phyloP scores from a whole-genome alignment of 2,797 vertebrate genomes.

The Hydrocynus forskahlii region DNA sequence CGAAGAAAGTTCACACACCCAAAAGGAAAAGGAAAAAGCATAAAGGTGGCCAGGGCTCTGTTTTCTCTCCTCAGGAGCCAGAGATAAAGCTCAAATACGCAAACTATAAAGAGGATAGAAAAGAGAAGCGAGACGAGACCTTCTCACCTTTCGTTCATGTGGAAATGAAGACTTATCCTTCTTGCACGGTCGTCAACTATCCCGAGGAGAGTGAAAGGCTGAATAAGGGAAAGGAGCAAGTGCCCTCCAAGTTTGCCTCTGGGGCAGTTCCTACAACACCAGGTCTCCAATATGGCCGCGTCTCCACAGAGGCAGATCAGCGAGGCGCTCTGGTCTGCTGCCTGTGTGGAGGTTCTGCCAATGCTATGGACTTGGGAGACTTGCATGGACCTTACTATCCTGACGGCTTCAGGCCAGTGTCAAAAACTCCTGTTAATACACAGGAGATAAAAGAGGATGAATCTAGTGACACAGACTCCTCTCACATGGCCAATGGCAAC shows the following conservation, averaged over 20 bases:
- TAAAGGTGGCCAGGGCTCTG: slow-evolving; percentile 25
- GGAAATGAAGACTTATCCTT: slow-evolving; percentile 51
- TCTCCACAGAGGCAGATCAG: slow-evolving; percentile 38
- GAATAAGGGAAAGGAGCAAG: slow-evolving; percentile 21
- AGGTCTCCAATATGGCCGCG: slow-evolving; percentile 72
- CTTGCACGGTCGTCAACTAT: slow-evolving; percentile 75
- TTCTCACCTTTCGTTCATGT: slow-evolving; percentile 76
- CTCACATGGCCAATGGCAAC: slow-evolving; percentile 57
- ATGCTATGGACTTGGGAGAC: slow-evolving; percentile 74
- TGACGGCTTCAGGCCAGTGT: slow-evolving; percentile 59
- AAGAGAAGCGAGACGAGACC: slow-evolving; percentile 39
- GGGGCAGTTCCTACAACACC: slow-evolving; percentile 74
- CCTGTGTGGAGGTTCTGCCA: slow-evolving; percentile 74
- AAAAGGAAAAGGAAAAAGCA: slow-evolving; percentile 69
- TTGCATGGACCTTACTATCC: slow-evolving; percentile 80
- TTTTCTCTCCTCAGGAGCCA: slow-evolving; percentile 69
- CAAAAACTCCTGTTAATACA: slow-evolving; percentile 37
- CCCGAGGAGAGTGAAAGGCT: slow-evolving; percentile 67
- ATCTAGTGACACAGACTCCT: slow-evolving; percentile 73
- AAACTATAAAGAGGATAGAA: slow-evolving; percentile 62
- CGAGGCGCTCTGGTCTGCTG: slow-evolving; percentile 65
- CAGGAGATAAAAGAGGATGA: slow-evolving; percentile 61
- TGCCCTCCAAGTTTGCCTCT: not conserved
- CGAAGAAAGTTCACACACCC: slow-evolving; percentile 51
- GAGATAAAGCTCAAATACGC: slow-evolving; percentile 74